Conservation (phyloP, 1,140 invertebrate species). For the Agraylea sexmaculata region DNA sequence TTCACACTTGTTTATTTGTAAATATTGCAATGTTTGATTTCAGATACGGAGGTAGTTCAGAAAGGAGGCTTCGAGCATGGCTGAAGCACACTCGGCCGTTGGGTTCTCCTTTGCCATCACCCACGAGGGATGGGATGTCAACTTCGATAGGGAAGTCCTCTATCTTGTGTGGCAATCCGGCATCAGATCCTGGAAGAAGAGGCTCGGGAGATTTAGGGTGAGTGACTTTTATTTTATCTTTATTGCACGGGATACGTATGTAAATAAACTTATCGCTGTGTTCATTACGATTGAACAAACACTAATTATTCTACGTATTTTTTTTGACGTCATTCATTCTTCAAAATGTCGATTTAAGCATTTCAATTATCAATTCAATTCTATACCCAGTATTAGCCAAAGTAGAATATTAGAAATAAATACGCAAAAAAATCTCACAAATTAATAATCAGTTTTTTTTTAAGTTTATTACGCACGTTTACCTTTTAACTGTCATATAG, state of each 20-base stretch:
- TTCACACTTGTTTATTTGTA: no score
- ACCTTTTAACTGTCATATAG: no score
- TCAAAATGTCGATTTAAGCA: slow-evolving; percentile 2
- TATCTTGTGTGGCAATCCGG: slow-evolving; percentile 85
- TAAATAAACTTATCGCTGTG: neutral
- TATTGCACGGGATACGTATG: neutral
- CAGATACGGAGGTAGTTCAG: no score
- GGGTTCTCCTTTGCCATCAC: slow-evolving; percentile 96
- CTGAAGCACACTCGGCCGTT: slow-evolving; percentile 96
- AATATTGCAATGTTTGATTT: no score
- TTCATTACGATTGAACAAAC: neutral
- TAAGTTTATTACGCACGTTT: no score
- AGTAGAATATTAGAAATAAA: no score
- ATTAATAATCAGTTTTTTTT: no score
- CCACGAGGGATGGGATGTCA: slow-evolving; percentile 94
- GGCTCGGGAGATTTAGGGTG: slow-evolving; percentile 75
- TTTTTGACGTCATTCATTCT: neutral
- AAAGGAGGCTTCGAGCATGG: no score
- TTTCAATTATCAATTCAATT: no score
- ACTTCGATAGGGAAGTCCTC: slow-evolving; percentile 91
- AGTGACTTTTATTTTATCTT: slow-evolving; percentile 24
- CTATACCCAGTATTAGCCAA: no score
- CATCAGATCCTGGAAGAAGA: slow-evolving; percentile 86
- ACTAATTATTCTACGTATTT: neutral
- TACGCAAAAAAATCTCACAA: no score